These are phyloP conservation scores for Podarcis lilfordi DNA, from an alignment of 2,797 vertebrate genomes.

Conservation along the genomic window DNA sequence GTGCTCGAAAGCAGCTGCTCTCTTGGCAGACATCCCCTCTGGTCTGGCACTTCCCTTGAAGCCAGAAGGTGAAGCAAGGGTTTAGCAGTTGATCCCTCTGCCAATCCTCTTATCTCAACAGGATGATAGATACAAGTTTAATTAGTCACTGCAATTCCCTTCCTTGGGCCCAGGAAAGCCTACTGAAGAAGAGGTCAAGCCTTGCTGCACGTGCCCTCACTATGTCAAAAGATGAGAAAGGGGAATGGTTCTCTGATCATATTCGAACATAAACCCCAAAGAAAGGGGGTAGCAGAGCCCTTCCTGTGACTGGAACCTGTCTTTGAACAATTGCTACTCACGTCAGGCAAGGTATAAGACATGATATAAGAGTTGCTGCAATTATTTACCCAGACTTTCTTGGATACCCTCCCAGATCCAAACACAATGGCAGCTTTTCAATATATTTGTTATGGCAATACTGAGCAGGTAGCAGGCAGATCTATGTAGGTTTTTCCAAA, in stretches of 20 bases:
- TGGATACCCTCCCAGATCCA: background rate
- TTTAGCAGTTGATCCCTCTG: background rate
- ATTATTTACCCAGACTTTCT: background rate
- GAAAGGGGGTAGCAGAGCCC: background rate
- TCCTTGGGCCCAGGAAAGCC: background rate
- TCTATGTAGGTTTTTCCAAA: background rate
- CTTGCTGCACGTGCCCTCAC: background rate
- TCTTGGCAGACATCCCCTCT: background rate
- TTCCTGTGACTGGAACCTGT: background rate
- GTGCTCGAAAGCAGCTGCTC: too few species aligned
- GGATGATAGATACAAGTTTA: background rate
- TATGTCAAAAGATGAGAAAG: too few species aligned
- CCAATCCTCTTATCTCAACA: background rate
- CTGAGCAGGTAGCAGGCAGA: background rate
- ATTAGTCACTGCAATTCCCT: background rate
- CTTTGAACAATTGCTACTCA: background rate
- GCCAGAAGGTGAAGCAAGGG: background rate
- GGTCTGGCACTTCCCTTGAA: background rate
- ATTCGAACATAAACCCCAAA: background rate
- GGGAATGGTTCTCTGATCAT: too few species aligned
- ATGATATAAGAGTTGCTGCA: background rate
- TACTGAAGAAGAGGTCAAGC: background rate
- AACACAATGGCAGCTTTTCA: background rate
- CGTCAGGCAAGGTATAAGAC: too few species aligned
- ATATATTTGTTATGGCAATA: constrained; percentile 4